A percentile compares a stretch with the other conserved stretches of the same genome.
These are phyloP conservation scores for Drosophila multiciliata DNA, from an alignment of 2,888 invertebrate genomes.

Conservation along the genomic window DNA sequence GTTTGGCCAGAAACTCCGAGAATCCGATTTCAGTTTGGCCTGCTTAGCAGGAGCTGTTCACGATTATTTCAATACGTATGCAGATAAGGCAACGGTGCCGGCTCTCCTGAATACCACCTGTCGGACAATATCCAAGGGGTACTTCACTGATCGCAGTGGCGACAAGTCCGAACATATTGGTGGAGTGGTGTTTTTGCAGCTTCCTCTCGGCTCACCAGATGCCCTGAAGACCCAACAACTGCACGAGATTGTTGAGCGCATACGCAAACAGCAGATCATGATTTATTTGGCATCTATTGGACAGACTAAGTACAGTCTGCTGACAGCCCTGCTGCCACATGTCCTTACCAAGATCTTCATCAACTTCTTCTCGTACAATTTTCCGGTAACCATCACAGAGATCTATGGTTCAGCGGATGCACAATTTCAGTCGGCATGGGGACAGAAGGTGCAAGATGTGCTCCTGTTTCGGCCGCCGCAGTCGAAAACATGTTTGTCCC, in stretches of 20 bases:
- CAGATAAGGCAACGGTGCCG: constrained; percentile 68
- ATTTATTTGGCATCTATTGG: constrained; percentile 83
- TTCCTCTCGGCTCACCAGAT: constrained; percentile 79
- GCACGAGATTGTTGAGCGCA: constrained; percentile 80
- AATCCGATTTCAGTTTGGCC: constrained; percentile 82
- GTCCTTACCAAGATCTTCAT: constrained; percentile 83
- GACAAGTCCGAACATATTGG: constrained; percentile 81
- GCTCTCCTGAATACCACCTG: constrained; percentile 82
- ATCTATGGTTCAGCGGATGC: constrained; percentile 80
- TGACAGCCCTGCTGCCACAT: constrained; percentile 82
- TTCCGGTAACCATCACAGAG: constrained; percentile 84
- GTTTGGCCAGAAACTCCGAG: constrained; percentile 72
- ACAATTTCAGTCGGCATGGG: constrained; percentile 82
- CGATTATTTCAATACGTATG: constrained; percentile 79
- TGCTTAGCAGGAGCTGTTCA: constrained; percentile 82
- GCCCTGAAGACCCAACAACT: constrained; percentile 72
- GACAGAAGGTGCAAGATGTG: constrained; percentile 83
- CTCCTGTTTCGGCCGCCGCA: constrained; percentile 84
- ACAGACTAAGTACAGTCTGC: constrained; percentile 82
- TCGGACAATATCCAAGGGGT: constrained; percentile 82
- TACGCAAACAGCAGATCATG: constrained; percentile 82
- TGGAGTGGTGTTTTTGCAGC: constrained; percentile 83
- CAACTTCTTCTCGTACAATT: constrained; percentile 84
- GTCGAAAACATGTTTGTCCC: constrained; percentile 84
- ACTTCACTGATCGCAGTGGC: constrained; percentile 81